Percentiles rank a stretch among this genome's conserved stretches.
These are phyloP conservation scores for Paracyprichromis sp. DNA, from an alignment of 2,113 vertebrate genomes.

Conservation along the genomic window DNA sequence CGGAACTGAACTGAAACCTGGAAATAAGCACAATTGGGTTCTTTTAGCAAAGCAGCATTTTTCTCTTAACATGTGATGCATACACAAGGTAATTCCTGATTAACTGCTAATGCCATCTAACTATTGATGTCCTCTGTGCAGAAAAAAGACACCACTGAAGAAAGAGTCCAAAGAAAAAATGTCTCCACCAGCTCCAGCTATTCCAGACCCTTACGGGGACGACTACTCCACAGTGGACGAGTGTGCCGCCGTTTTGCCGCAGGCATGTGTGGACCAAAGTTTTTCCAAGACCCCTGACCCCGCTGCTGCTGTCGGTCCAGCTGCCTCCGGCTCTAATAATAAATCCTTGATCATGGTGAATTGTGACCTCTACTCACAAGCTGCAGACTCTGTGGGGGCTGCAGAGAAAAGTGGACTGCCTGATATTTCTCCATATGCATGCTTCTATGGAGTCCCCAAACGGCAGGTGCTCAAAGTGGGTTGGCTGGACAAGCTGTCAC, in stretches of 20 bases:
- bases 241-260: constrained; percentile 46
- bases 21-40: background rate
- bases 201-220: constrained; percentile 40
- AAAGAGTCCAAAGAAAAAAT: background rate
- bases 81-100: background rate
- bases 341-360: constrained; percentile 30
- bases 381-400: constrained; percentile 9
- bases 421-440: constrained; percentile 89
- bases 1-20: background rate
- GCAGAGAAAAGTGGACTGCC: background rate
- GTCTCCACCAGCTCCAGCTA: background rate
- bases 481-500: constrained; percentile 95
- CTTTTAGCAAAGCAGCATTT: background rate
- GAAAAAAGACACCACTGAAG: constrained; percentile 13
- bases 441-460: constrained; percentile 80
- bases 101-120: background rate
- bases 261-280: constrained; percentile 33
- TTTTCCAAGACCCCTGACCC: background rate
- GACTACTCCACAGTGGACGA: constrained; percentile 80
- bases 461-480: constrained; percentile 76
- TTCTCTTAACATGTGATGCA: background rate
- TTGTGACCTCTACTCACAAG: constrained; percentile 55
- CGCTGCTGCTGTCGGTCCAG: background rate
- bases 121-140: background rate
- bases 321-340: background rate